These are phyloP conservation scores for Aphelinus atriplicis DNA, from an alignment of 1,140 invertebrate species.

Conservation along the genomic window DNA sequence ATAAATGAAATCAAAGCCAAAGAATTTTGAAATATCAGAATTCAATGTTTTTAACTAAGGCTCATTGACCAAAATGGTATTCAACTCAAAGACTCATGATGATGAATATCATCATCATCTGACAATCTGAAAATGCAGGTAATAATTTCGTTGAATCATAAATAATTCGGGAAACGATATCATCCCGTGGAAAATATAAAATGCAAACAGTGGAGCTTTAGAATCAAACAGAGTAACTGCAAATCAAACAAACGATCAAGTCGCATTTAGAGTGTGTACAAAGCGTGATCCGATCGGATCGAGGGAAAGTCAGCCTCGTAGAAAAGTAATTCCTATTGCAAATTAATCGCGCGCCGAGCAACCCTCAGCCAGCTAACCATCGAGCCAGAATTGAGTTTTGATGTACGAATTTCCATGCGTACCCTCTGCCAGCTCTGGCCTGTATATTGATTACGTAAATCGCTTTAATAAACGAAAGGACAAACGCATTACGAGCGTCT, in stretches of 20 bases:
- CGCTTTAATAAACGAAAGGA: conserved; percentile 22
- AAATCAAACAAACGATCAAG: conserved; percentile 5
- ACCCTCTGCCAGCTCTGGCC: neutral
- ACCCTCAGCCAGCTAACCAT: neutral
- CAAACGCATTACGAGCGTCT: neutral
- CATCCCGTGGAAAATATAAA: too few relatives aligned
- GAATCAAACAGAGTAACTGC: neutral
- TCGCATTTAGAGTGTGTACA: neutral
- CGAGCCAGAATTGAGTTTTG: conserved; percentile 29
- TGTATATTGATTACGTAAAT: conserved; percentile 26
- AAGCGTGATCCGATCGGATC: neutral
- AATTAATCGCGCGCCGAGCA: conserved; percentile 26
- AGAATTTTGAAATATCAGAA: too few relatives aligned
- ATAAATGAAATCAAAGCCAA: too few relatives aligned
- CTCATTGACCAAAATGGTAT: too few relatives aligned
- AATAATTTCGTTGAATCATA: too few relatives aligned
- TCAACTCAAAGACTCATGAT: too few relatives aligned
- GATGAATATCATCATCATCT: too few relatives aligned
- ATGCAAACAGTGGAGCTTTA: too few relatives aligned
- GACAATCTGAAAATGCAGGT: too few relatives aligned
- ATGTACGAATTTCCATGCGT: conserved; percentile 30
- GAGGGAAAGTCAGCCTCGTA: neutral
- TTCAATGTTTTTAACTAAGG: too few relatives aligned
- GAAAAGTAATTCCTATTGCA: conserved; percentile 30
- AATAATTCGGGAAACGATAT: too few relatives aligned